A percentile compares a stretch with the other conserved stretches of the same genome.
Evolutionary conservation across 2,113 vertebrate genomes (phyloP).

Genomic region (Rhodinocichla rosea): DNA sequence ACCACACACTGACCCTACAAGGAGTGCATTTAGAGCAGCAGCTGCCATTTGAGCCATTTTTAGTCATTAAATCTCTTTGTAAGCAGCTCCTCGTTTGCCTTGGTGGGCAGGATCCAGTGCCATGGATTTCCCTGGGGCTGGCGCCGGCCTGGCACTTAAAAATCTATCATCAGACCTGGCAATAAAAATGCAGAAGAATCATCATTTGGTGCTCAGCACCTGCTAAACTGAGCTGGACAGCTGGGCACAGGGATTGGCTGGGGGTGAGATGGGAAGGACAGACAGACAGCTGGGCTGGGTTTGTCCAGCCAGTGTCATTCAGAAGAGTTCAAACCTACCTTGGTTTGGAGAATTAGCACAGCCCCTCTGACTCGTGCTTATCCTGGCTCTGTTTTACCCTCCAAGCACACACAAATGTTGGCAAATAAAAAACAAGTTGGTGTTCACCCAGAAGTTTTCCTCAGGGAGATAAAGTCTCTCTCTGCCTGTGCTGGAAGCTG

Average conservation of each 20-base stretch:
- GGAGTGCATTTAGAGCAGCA: not conserved
- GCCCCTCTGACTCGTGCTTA: not conserved
- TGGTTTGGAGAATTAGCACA: not conserved
- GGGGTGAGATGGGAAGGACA: not conserved
- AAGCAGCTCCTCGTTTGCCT: not conserved
- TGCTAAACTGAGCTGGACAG: not conserved
- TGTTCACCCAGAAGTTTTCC: not conserved
- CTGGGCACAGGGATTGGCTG: fast-evolving
- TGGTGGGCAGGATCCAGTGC: not conserved
- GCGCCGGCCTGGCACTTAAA: not conserved
- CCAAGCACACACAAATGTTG: not conserved
- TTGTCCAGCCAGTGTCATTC: not conserved
- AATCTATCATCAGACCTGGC: not conserved
- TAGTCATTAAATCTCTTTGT: fast-evolving
- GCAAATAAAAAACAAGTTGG: not conserved
- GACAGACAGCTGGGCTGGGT: not conserved
- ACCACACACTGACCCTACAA: not conserved
- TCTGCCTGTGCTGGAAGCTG: not conserved
- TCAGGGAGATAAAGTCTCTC: not conserved
- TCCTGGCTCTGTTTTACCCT: not conserved
- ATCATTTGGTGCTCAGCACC: fast-evolving
- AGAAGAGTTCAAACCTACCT: not conserved
- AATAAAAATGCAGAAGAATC: not conserved
- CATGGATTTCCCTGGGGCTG: not conserved
- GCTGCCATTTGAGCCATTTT: not conserved